Evolutionary conservation across 2,888 invertebrate genomes (phyloP).

Genomic region (Electrophaes corylata): DNA sequence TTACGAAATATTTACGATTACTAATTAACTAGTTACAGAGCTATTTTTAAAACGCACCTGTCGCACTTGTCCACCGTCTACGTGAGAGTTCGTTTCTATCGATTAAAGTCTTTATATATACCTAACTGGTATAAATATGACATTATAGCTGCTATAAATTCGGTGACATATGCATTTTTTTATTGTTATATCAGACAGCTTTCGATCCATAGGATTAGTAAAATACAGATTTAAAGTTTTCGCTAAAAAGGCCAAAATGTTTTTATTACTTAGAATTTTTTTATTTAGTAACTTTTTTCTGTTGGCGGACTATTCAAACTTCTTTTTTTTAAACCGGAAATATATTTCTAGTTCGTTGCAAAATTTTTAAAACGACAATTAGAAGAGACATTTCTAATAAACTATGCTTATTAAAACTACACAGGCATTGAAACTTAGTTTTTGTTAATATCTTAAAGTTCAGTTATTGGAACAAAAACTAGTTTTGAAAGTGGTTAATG

Average conservation of each 20-base stretch:
- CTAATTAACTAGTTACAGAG: constrained; percentile 4
- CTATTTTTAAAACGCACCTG: constrained; percentile 14
- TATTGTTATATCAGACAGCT: no score
- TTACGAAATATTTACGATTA: constrained; percentile 4
- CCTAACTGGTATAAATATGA: neutral
- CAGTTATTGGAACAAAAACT: constrained; percentile 17
- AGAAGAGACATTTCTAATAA: constrained; percentile 30
- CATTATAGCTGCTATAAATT: no score
- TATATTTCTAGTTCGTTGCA: neutral
- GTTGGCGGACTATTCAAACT: no score
- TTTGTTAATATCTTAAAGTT: constrained; percentile 13
- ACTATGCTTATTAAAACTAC: constrained; percentile 15
- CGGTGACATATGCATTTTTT: no score
- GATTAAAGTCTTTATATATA: neutral
- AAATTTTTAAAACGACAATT: constrained; percentile 20
- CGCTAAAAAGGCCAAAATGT: no score
- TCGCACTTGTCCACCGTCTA: neutral
- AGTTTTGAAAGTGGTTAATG: constrained; percentile 3
- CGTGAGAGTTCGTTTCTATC: neutral
- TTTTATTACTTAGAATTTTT: no score
- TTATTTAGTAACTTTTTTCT: no score
- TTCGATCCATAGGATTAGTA: no score
- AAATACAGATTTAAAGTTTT: no score
- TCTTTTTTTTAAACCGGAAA: no score
- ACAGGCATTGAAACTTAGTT: constrained; percentile 9